A percentile compares a stretch with the other conserved stretches of the same genome.
These are phyloP conservation scores for Procambarus virginalis DNA, from an alignment of 1,140 invertebrate genomes.

Conservation along the genomic window DNA sequence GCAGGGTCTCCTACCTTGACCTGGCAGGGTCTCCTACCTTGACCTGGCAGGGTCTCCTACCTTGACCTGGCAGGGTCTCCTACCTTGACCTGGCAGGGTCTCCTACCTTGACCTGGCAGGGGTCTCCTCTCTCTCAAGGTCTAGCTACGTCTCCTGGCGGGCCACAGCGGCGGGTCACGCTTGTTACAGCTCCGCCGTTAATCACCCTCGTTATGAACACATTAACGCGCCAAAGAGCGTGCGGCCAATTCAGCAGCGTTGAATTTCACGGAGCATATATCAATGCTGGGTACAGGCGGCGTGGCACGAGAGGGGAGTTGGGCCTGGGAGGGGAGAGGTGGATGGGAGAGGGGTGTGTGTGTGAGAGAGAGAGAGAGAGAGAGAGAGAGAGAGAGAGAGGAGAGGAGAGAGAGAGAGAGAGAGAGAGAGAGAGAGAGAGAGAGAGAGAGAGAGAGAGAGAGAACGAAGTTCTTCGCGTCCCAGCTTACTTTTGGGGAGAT, in stretches of 20 bases:
- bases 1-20: too few species aligned
- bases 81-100: too few species aligned
- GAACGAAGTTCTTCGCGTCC: too few species aligned
- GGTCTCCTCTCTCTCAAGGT: too few species aligned
- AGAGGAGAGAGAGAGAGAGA: too few species aligned
- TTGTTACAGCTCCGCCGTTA: conserved; percentile 20
- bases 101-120: too few species aligned
- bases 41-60: too few species aligned
- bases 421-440: too few species aligned
- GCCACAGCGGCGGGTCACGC: conserved; percentile 22
- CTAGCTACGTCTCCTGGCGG: too few species aligned
- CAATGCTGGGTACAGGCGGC: conserved; percentile 38
- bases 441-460: background rate
- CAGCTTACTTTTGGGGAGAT: background rate
- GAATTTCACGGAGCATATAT: conserved; percentile 55
- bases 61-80: too few species aligned
- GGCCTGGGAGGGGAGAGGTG: background rate
- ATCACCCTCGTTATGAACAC: conserved; percentile 46
- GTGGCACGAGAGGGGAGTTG: background rate
- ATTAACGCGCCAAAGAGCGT: conserved; percentile 57
- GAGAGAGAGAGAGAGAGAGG: background rate
- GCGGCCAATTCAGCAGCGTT: conserved; percentile 48
- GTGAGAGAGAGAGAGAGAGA: background rate
- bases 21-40: too few species aligned
- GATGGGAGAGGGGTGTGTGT: background rate